Conservation (phyloP, 2,113 vertebrate genomes). For the Mionectes macconnelli region DNA sequence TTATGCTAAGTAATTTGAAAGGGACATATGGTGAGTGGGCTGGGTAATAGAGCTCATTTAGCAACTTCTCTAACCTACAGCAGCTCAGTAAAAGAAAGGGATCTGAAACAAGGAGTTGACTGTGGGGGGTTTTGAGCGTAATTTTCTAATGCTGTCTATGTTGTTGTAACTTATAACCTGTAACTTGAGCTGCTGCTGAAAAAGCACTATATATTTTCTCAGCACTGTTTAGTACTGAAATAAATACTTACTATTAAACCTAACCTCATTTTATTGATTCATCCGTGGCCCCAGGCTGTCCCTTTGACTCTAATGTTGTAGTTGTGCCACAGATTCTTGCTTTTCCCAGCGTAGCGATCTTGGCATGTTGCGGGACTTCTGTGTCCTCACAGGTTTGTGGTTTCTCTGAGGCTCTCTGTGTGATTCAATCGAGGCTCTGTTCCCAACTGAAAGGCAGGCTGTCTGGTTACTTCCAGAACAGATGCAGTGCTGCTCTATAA, state of each 20-base stretch:
- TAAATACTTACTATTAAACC: slow-evolving; percentile 9
- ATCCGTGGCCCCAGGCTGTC: background rate
- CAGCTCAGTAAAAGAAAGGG: background rate
- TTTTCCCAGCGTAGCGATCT: background rate
- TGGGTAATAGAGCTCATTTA: slow-evolving; percentile 19
- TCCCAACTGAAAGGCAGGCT: slow-evolving; percentile 42
- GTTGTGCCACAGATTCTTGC: background rate
- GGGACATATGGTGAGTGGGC: slow-evolving; percentile 42
- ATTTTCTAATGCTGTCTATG: background rate
- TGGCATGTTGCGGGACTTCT: background rate
- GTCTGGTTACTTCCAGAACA: slow-evolving; percentile 43
- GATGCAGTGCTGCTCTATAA: slow-evolving; percentile 13
- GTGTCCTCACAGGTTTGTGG: background rate
- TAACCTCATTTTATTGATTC: slow-evolving; percentile 13
- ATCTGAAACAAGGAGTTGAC: background rate
- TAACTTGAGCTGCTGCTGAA: background rate
- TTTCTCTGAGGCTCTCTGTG: slow-evolving; percentile 33
- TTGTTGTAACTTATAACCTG: background rate
- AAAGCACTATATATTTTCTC: background rate
- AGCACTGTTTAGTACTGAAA: background rate
- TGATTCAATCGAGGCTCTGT: slow-evolving; percentile 41
- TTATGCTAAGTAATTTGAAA: slow-evolving; percentile 1
- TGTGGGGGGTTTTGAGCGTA: background rate
- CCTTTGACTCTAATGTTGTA: background rate
- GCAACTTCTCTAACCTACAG: background rate